Evolutionary conservation across 53 echinoderm and acorn worm species (phyloP).

Genomic region (Glandiceps talaboti): DNA sequence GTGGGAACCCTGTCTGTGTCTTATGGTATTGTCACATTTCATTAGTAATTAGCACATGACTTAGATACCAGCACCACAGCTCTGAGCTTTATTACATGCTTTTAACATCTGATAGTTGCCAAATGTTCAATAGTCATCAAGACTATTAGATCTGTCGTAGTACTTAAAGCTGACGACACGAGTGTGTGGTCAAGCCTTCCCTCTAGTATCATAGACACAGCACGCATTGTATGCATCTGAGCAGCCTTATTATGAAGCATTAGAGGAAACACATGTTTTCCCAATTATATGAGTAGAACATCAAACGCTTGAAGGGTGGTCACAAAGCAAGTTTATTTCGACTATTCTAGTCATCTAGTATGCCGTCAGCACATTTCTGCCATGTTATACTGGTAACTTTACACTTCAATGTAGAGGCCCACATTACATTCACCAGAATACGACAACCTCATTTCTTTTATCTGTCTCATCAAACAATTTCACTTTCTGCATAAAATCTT

Average conservation of each 20-base stretch:
- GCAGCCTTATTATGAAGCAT: background rate
- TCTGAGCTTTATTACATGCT: too few species aligned
- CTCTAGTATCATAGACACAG: background rate
- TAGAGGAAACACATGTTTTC: background rate
- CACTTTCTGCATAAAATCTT: too few species aligned
- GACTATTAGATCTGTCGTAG: background rate
- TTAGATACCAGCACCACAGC: background rate
- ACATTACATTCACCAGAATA: too few species aligned
- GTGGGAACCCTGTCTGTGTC: background rate
- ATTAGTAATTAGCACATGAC: background rate
- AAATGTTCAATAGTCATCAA: background rate
- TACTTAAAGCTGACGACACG: background rate
- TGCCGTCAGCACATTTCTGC: background rate
- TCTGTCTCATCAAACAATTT: too few species aligned
- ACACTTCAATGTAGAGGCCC: too few species aligned
- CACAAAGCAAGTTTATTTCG: background rate
- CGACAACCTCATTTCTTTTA: too few species aligned
- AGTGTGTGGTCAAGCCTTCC: background rate
- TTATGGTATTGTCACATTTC: background rate
- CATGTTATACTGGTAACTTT: background rate
- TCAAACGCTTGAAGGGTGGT: background rate
- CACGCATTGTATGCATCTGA: background rate
- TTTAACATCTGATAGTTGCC: background rate
- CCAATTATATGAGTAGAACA: background rate
- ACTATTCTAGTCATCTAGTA: too few species aligned